phyloP scores from a whole-genome alignment of 2,888 invertebrate species.

The Metallyticus violacea region DNA sequence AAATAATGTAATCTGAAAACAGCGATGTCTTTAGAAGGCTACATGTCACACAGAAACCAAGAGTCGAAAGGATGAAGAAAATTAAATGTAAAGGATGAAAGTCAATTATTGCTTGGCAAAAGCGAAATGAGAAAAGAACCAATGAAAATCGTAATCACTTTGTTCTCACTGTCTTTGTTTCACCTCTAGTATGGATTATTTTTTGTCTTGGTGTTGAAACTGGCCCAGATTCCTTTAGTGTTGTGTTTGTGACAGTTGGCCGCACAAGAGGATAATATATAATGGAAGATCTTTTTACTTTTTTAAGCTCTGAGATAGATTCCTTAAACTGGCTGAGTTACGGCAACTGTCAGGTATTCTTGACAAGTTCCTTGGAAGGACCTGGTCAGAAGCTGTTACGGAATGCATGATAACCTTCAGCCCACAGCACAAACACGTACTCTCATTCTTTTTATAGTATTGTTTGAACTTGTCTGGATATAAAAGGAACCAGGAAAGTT shows the following conservation, averaged over 20 bases:
- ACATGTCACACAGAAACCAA: background rate
- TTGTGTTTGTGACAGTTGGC: too few species aligned
- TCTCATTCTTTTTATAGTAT: too few species aligned
- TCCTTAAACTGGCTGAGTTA: too few species aligned
- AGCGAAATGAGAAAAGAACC: background rate
- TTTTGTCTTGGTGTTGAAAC: background rate
- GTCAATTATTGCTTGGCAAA: background rate
- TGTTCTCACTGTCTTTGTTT: background rate
- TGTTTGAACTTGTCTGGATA: too few species aligned
- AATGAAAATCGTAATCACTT: background rate
- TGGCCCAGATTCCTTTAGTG: background rate
- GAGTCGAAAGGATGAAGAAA: too few species aligned
- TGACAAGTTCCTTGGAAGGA: too few species aligned
- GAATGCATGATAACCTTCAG: too few species aligned
- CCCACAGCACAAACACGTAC: too few species aligned
- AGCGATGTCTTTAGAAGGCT: background rate
- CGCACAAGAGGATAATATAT: background rate
- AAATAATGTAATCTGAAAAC: background rate
- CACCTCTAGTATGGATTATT: background rate
- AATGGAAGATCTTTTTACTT: background rate
- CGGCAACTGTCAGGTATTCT: too few species aligned
- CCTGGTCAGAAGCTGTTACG: too few species aligned
- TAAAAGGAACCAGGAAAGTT: too few species aligned
- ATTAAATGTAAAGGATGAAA: background rate
- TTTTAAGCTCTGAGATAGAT: background rate